Conservation (phyloP, 2,113 vertebrate genomes). For the Paracyprichromis sp. region DNA sequence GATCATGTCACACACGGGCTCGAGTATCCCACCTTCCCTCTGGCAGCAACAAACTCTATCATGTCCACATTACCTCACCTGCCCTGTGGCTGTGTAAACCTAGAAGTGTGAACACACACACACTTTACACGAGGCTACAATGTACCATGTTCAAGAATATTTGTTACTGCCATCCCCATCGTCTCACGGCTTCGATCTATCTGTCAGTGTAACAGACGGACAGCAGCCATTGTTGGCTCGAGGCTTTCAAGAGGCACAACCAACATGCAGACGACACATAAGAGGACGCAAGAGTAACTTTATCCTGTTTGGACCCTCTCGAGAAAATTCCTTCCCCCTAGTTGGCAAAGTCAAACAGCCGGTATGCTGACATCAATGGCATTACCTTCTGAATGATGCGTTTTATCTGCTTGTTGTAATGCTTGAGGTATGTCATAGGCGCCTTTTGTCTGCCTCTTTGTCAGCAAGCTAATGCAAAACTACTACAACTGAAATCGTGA, state of each 20-base stretch:
- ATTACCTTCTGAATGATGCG: not conserved
- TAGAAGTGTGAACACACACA: slow-evolving; percentile 60
- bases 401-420: not conserved
- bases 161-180: slow-evolving; percentile 29
- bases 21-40: not conserved
- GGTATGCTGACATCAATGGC: not conserved
- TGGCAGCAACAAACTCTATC: slow-evolving; percentile 13
- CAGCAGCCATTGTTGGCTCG: slow-evolving; percentile 37
- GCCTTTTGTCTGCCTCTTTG: not conserved
- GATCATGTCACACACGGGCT: not conserved
- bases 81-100: slow-evolving; percentile 64
- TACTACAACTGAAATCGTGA: rapidly evolving
- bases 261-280: not conserved
- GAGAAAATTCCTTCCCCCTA: not conserved
- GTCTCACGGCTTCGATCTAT: not conserved
- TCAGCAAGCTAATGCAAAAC: not conserved
- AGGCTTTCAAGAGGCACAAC: slow-evolving; percentile 25
- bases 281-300: slow-evolving; percentile 14
- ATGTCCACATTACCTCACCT: slow-evolving; percentile 65
- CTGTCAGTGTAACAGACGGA: slow-evolving; percentile 27
- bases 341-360: not conserved
- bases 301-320: not conserved
- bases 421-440: not conserved
- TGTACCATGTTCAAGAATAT: slow-evolving; percentile 54
- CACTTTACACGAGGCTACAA: not conserved